Evolutionary conservation across 2,888 invertebrate species (phyloP).

Genomic region (Ommatoiulus sabulosus): DNA sequence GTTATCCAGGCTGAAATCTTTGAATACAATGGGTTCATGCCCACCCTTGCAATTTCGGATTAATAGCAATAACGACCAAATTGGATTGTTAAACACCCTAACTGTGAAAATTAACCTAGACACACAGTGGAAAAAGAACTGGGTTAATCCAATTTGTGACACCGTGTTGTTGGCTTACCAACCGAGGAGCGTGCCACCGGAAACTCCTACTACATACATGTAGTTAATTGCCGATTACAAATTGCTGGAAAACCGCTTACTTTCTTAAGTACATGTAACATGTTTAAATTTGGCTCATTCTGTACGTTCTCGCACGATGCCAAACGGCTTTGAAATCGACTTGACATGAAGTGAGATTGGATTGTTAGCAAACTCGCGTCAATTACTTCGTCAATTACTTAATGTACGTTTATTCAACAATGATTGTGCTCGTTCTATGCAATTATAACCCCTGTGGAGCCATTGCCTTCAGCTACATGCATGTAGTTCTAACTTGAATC

Average conservation of each 20-base stretch:
- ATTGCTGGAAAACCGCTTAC: not conserved
- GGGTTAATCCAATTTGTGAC: constrained; percentile 45
- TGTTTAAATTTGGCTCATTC: not conserved
- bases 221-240: not conserved
- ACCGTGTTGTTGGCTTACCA: not conserved
- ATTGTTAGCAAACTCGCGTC: too few relatives aligned
- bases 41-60: constrained; percentile 1
- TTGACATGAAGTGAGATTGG: not conserved
- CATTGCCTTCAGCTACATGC: too few relatives aligned
- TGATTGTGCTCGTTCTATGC: too few relatives aligned
- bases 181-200: not conserved
- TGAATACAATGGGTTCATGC: constrained; percentile 11
- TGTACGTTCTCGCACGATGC: not conserved
- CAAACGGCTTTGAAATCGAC: not conserved
- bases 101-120: constrained; percentile 39
- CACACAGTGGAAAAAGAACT: constrained; percentile 21
- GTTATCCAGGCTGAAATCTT: constrained; percentile 22
- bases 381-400: too few relatives aligned
- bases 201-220: not conserved
- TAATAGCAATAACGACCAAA: not conserved
- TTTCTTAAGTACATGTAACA: not conserved
- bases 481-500: too few relatives aligned
- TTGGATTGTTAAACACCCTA: constrained; percentile 19
- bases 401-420: too few relatives aligned
- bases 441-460: too few relatives aligned